These are phyloP conservation scores for Hirudinaria manillensis DNA, from an alignment of 2,888 invertebrate genomes.

Conservation along the genomic window DNA sequence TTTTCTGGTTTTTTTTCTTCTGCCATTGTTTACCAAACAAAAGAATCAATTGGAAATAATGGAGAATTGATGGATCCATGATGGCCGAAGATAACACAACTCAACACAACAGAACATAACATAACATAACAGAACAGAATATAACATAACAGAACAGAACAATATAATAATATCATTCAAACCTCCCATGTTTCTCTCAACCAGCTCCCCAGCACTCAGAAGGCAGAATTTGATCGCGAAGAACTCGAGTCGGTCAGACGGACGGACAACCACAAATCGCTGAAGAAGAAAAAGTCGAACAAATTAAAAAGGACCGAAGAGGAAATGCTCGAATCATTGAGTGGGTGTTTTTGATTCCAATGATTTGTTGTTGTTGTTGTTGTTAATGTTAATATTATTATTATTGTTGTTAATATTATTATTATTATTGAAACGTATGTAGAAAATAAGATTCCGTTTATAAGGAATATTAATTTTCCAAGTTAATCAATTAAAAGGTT, in stretches of 20 bases:
- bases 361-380: neutral
- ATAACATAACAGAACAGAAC: too few relatives aligned
- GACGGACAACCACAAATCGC: constrained; percentile 53
- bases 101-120: too few relatives aligned
- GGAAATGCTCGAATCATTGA: constrained; percentile 66
- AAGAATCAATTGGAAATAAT: too few relatives aligned
- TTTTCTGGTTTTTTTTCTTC: too few relatives aligned
- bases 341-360: constrained; percentile 28
- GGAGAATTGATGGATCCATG: too few relatives aligned
- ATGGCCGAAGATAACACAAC: too few relatives aligned
- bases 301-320: constrained; percentile 62
- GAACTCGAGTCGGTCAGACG: constrained; percentile 15
- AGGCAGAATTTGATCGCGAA: constrained; percentile 2
- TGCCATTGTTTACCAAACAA: too few relatives aligned
- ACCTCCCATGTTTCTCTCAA: too few relatives aligned
- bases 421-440: neutral
- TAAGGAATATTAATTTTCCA: neutral
- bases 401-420: neutral
- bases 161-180: too few relatives aligned
- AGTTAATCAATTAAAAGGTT: neutral
- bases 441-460: neutral
- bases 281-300: constrained; percentile 61
- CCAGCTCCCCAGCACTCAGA: too few relatives aligned
- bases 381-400: neutral
- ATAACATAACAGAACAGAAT: too few relatives aligned